phyloP scores from a whole-genome alignment of 2,113 vertebrate species.

The Petroica traversi region DNA sequence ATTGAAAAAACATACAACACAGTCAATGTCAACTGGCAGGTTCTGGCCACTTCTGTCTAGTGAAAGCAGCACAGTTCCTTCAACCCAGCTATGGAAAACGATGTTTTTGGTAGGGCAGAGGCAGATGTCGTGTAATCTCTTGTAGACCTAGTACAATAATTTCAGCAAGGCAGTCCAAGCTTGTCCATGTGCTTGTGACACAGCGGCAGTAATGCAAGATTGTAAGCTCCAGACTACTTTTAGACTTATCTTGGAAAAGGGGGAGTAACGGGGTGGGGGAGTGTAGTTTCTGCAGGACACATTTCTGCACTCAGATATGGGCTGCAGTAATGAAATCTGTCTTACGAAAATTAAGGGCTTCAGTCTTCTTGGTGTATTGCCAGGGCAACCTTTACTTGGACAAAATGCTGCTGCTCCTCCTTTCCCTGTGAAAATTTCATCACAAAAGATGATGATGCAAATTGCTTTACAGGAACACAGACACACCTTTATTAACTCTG shows the following conservation, averaged over 20 bases:
- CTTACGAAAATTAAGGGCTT: constrained; percentile 31
- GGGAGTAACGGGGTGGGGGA: neutral
- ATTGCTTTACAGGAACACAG: constrained; percentile 24
- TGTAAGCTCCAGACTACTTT: neutral
- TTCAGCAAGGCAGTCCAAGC: neutral
- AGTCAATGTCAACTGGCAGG: neutral
- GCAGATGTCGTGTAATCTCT: neutral
- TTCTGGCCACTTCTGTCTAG: neutral
- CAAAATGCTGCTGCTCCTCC: constrained; percentile 26
- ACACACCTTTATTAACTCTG: constrained; percentile 52
- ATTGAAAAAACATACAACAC: neutral
- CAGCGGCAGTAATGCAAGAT: neutral
- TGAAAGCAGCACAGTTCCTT: neutral
- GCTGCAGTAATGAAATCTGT: neutral
- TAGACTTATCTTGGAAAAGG: neutral
- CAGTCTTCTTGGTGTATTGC: neutral
- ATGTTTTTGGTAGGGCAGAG: neutral
- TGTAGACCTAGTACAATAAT: neutral
- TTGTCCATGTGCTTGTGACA: neutral
- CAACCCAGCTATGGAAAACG: neutral
- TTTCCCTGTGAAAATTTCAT: constrained; percentile 39
- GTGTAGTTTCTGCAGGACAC: neutral
- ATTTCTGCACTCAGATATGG: neutral
- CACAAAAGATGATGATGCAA: constrained; percentile 46
- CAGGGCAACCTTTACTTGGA: neutral